Evolutionary conservation across 2,113 vertebrate genomes (phyloP).

Genomic region (Rhagologus leucostigma): DNA sequence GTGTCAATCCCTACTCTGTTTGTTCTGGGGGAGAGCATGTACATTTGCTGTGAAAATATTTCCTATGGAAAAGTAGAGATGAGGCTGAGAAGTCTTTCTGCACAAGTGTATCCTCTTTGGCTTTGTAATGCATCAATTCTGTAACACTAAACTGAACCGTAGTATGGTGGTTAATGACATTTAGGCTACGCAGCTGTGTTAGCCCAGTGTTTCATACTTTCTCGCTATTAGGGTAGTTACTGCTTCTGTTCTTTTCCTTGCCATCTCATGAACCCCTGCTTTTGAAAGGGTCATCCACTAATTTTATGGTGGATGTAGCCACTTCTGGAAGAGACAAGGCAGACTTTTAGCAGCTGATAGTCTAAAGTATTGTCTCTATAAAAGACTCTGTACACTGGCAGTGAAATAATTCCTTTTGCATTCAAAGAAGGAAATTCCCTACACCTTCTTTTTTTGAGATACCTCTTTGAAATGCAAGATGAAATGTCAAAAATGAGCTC

Average conservation of each 20-base stretch:
- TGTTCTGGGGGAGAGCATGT: neutral
- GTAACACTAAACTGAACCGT: neutral
- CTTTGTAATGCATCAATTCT: neutral
- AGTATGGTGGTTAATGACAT: rapidly evolving
- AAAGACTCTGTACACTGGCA: neutral
- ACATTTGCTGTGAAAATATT: neutral
- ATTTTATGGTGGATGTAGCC: neutral
- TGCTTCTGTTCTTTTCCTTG: neutral
- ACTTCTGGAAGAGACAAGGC: neutral
- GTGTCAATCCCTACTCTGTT: neutral
- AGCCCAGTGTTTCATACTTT: neutral
- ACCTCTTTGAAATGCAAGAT: neutral
- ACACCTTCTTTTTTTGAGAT: neutral
- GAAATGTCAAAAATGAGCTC: neutral
- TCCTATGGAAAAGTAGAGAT: neutral
- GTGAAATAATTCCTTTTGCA: neutral
- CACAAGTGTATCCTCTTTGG: neutral
- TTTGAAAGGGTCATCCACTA: neutral
- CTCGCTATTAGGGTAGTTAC: neutral
- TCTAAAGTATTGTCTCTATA: neutral
- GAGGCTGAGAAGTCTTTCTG: neutral
- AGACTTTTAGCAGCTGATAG: neutral
- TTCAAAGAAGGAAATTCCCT: neutral
- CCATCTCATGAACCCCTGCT: neutral
- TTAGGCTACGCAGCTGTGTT: neutral